Base-by-base conservation (phyloP, 1,140 invertebrate species). In the Drosophila dunni region DNA sequence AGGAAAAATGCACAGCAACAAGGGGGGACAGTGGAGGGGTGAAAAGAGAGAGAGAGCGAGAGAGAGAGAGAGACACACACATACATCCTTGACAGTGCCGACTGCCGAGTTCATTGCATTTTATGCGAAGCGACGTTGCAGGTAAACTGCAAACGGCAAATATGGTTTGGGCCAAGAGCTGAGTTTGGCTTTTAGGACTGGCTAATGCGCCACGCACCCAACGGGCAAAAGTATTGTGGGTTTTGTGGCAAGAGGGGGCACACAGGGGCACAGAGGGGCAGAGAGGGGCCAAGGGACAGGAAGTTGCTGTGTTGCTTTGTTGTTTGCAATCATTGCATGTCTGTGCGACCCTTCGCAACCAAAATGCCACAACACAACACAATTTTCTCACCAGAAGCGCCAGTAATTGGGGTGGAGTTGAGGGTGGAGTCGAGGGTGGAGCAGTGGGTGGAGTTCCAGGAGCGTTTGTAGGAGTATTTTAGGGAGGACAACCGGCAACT, bases 51-150 rank as follows among this genome's bases (percentile, higher is more conserved):
- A 24, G 46, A 29, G 24, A 11, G 11, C 20, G 29, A 10, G 4
- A 34, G 13, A 11, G 13, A 34, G 9, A 9, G 40, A 8, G 20
- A 60, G 68, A 58, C 24, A 77, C 42, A 51, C 38, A 45, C 40
- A 51, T 15, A 53, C 65, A 80, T 77, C 61, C 69, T 68, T 77
- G 68, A 56, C 67, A 73, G 81, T 74, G 50, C 79, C 69, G 69
- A 72, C 65, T 68, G 75, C 63, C 70, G 83, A 86, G 83, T 86
- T 86, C 79, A 88, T 86, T 88, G 83, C 83, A 89, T 86, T 86
- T 83, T 80, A 86, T 83, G 83, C 73, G 77, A 88, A 78, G 84
- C 79, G 69, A 89, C 79, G 84, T 89, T 88, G 83, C 84, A 86
- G 82, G 83, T 86, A 81, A 82, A 86, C 78, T 75, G 66, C 82